Evolutionary conservation across 92 coral and sea anemone species (phyloP), one percentile per base, ranked within the genome.

Genomic region (Zoanthus sociatus): DNA sequence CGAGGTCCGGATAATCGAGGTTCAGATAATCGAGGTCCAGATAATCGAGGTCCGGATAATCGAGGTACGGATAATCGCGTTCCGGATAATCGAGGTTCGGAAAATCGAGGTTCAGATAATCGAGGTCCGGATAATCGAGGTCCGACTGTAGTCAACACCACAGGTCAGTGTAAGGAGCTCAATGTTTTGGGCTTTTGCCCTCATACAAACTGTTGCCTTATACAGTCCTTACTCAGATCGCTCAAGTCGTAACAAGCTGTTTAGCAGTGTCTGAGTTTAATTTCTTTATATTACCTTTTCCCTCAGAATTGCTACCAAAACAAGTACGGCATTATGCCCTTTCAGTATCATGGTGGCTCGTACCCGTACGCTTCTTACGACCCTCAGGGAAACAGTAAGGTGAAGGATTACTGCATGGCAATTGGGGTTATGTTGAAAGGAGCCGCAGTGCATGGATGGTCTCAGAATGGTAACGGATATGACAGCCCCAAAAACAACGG

Each of bases 401-500:
- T 48, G 10, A 93, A 88, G 10, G 96, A 95, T 84, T 78, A 88
- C 82, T 95, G 97, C 33, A 94, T 95, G 98, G 89, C 89, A 44
- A 94, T 95, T 17, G 98, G 97, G 17, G 95, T 95, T 21, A 86
- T 86, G 88, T 53, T 51, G 7, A 90, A 77, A 70, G 93, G 95
- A 9, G 77, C 93, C 71, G 86, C 81, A 51, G 98, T 86, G 61
- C 79, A 93, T 86, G 98, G 96, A 70, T 95, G 98, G 98, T 20
- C 87, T 9, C 95, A 95, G 83, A 92, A 91, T 83, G 97, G 64
- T 82, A 87, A 89, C 55, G 98, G 95, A 8, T 93, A 87, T 47
- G 98, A 95, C 72, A 85, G 93, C 32, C 92, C 98, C 54, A 87
- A 81, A 72, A 95, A 94, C 78, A 92, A 94, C 86, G 84, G 92